Evolutionary conservation across 2,797 vertebrate genomes (phyloP).

Genomic region (Hydrophis major): DNA sequence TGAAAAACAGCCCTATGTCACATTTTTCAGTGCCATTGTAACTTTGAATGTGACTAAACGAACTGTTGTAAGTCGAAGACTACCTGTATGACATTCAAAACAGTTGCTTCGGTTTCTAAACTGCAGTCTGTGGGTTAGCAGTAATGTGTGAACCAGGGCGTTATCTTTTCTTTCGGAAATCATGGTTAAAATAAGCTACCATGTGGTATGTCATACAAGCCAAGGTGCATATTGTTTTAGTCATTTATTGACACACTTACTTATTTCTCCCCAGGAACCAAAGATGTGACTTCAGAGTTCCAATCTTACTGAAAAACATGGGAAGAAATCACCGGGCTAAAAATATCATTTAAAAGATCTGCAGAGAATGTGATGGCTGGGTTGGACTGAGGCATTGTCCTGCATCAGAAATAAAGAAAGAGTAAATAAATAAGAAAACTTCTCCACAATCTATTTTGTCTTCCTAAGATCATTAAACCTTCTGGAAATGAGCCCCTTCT

Average conservation of each 20-base stretch:
- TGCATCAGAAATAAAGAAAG: background rate
- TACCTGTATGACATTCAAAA: background rate
- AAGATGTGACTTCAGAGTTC: background rate
- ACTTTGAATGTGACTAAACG: too few species aligned
- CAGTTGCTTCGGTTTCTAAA: background rate
- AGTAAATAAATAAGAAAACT: background rate
- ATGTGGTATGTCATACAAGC: background rate
- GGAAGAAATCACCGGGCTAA: background rate
- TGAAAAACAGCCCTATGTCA: too few species aligned
- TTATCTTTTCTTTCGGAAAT: background rate
- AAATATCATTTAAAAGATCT: background rate
- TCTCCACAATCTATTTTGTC: background rate
- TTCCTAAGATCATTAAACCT: constrained; percentile 17
- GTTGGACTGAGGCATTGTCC: background rate
- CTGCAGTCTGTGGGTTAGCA: background rate
- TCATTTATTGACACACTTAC: background rate
- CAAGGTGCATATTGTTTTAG: background rate
- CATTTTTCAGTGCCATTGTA: too few species aligned
- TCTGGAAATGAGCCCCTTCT: constrained; percentile 20
- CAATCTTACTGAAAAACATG: background rate
- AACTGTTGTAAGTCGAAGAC: too few species aligned
- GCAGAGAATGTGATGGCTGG: background rate
- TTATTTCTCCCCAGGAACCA: background rate
- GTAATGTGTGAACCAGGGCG: background rate
- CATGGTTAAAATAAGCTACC: background rate